phyloP scores from a whole-genome alignment of 1,140 invertebrate genomes.

The Ptiloglossa arizonensis region DNA sequence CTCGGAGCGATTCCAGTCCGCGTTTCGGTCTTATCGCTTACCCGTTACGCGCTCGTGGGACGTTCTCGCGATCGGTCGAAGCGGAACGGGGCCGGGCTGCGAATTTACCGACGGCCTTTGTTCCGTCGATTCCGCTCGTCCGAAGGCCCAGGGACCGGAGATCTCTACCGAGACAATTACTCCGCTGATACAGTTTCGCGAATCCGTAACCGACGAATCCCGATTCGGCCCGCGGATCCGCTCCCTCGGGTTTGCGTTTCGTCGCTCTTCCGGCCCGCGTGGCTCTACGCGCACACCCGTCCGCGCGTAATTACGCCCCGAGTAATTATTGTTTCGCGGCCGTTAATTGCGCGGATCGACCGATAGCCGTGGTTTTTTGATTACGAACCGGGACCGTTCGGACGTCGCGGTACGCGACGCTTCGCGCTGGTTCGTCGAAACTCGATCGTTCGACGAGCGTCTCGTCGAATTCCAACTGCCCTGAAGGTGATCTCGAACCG shows the following conservation, averaged over 20 bases:
- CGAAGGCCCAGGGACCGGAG: slow-evolving; percentile 50
- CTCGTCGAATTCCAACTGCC: no score
- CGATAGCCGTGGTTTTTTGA: slow-evolving; percentile 18
- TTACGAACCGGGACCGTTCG: not conserved
- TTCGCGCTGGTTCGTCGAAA: no score
- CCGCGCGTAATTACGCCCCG: slow-evolving; percentile 27
- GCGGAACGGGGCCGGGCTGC: slow-evolving; percentile 16
- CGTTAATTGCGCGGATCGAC: slow-evolving; percentile 22
- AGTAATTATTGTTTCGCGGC: slow-evolving; percentile 24
- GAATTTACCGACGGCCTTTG: slow-evolving; percentile 62
- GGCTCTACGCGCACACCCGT: not conserved
- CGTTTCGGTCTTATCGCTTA: slow-evolving; percentile 30
- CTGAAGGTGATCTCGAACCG: no score
- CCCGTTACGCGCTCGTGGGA: slow-evolving; percentile 3
- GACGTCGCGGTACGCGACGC: no score
- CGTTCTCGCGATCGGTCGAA: slow-evolving; percentile 56
- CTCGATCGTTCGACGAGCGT: no score
- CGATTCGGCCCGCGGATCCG: slow-evolving; percentile 35
- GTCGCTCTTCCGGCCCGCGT: slow-evolving; percentile 24
- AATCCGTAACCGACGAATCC: slow-evolving; percentile 64
- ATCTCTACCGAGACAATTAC: slow-evolving; percentile 68
- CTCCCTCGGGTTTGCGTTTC: slow-evolving; percentile 1
- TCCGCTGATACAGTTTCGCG: slow-evolving; percentile 61
- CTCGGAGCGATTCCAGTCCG: slow-evolving; percentile 3
- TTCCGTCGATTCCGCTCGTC: slow-evolving; percentile 22